Evolutionary conservation across 2,797 vertebrate genomes (phyloP), one percentile per base, ranked within the genome.

Genomic region (Buphagus erythrorhynchus): DNA sequence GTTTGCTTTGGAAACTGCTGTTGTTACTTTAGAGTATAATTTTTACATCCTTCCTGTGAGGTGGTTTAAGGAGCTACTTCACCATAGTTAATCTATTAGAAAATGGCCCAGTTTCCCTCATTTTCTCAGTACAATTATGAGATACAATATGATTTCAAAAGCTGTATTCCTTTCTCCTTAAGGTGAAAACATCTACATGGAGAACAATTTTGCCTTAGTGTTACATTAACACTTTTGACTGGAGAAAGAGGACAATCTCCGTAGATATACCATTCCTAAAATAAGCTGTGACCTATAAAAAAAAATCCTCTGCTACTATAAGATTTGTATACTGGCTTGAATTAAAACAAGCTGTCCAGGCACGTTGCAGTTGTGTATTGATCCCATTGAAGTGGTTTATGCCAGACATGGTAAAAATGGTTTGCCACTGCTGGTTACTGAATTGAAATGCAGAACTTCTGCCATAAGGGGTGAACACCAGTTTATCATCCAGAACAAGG

Each of bases 401-500:
- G 49, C 65, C 74, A 90, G 58, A 90, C 57, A 9, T 49, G 49
- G 88, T 95, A 85, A 94, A 96, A 95, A 91, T 79, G 87, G 22
- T 96, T 95, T 84, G 43, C 29, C 3, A 5, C 51, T 66, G 17
- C 24, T 40, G 36, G 38, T 82, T n/a, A 69, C 36, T 88, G 80
- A 84, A 76, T 79, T 22, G 17, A 90, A 92, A 62, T 17, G 35
- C n/a, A 65, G 21, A 42, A 48, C 58, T 93, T 86, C 65, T 95
- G 45, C 87, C 51, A 72, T 57, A 14, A 65, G 15, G 29, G 46
- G 9, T 77, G 25, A 65, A 15, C 52, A 66, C 11, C 40, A 77
- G 26, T 5, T 28, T 66, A 33, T 43, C 12, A 5, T 73, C 66
- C 36, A 40, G 25, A 58, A 52, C 12, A 26, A 76, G 72, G 80